Conservation (phyloP, 2,113 vertebrate species). For the Coreoperca whiteheadi region DNA sequence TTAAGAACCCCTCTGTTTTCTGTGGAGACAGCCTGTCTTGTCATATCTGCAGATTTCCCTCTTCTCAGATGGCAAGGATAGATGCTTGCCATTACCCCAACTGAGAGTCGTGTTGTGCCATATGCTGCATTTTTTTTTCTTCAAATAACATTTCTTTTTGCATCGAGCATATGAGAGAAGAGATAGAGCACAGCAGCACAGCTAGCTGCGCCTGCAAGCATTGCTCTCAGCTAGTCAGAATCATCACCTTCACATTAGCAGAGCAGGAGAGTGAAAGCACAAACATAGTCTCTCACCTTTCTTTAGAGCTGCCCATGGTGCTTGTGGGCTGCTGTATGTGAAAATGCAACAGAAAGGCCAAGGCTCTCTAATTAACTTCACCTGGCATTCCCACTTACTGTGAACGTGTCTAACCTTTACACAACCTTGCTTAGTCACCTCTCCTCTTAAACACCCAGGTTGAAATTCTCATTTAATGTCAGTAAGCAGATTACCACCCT, state of each 20-base stretch:
- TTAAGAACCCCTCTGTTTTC: conserved; percentile 46
- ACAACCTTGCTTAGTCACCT: conserved; percentile 74
- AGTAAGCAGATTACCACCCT: conserved; percentile 58
- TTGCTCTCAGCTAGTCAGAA: conserved; percentile 34
- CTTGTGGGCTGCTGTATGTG: conserved; percentile 52
- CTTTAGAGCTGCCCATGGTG: conserved; percentile 44
- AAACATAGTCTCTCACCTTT: conserved; percentile 62
- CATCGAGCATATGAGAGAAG: neutral
- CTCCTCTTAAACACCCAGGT: conserved; percentile 61
- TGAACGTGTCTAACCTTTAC: conserved; percentile 74
- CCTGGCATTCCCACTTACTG: conserved; percentile 66
- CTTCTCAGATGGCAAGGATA: conserved; percentile 58
- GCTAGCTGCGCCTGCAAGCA: conserved; percentile 37
- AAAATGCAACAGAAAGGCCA: conserved; percentile 74
- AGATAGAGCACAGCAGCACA: neutral
- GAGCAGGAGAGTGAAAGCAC: conserved; percentile 38
- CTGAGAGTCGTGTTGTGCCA: conserved; percentile 61
- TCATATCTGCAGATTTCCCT: conserved; percentile 54
- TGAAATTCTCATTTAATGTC: conserved; percentile 76
- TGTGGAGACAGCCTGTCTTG: conserved; percentile 38
- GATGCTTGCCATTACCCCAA: conserved; percentile 67
- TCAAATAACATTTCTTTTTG: conserved; percentile 49
- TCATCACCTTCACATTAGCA: conserved; percentile 59
- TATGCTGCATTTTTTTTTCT: conserved; percentile 63
- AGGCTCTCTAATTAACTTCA: conserved; percentile 76